Evolutionary conservation across 2,797 vertebrate genomes (phyloP).

Genomic region (Tolypeutes matacus): DNA sequence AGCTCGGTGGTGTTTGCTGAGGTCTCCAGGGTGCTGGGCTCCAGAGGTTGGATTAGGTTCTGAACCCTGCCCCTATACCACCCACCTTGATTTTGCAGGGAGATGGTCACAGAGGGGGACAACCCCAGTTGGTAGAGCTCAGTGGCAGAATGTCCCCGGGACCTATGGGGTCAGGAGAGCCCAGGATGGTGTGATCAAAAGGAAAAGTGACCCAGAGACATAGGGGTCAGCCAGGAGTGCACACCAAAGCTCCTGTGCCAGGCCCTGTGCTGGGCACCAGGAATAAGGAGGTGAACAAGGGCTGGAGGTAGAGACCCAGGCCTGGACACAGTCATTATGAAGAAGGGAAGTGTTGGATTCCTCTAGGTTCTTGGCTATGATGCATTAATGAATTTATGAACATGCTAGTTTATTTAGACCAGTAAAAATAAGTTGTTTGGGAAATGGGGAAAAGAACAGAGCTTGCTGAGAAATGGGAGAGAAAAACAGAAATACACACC

Average conservation of each 20-base stretch:
- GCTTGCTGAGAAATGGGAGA: too few species aligned
- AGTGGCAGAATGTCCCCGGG: background rate
- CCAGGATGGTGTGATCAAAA: background rate
- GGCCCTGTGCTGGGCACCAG: background rate
- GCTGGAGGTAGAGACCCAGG: too few species aligned
- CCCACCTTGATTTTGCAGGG: rapidly evolving
- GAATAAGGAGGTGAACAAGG: background rate
- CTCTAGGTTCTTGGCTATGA: too few species aligned
- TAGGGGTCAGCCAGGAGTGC: background rate
- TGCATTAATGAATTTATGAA: too few species aligned
- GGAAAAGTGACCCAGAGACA: too few species aligned
- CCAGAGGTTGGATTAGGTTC: background rate
- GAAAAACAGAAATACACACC: too few species aligned
- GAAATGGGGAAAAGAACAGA: too few species aligned
- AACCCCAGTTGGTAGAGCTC: background rate
- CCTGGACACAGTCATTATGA: background rate
- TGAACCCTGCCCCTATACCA: background rate
- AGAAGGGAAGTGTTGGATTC: too few species aligned
- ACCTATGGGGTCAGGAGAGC: background rate
- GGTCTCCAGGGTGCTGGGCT: background rate
- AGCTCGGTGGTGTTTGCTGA: background rate
- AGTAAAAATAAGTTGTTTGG: too few species aligned
- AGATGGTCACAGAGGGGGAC: too few species aligned
- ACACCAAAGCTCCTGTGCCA: background rate
- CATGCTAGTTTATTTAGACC: too few species aligned